phyloP scores from a whole-genome alignment of 2,888 invertebrate species.

The Campaea margaritaria region DNA sequence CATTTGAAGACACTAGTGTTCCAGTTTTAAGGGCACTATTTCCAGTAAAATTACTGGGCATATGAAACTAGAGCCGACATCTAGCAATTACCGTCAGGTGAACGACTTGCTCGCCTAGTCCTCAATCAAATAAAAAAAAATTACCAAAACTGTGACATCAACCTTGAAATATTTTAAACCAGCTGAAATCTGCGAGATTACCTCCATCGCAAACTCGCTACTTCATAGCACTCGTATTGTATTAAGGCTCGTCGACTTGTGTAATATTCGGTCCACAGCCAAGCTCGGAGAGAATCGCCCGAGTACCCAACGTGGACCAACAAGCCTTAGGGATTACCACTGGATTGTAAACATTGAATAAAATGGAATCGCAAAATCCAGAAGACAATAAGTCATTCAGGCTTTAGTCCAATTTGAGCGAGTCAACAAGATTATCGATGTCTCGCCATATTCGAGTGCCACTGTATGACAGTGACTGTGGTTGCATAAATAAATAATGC shows the following conservation, averaged over 20 bases:
- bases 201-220: constrained; percentile 1
- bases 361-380: constrained; percentile 37
- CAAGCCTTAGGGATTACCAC: constrained; percentile 30
- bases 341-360: constrained; percentile 44
- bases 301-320: constrained; percentile 25
- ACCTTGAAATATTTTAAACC: background rate
- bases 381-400: constrained; percentile 46
- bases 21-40: no score
- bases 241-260: constrained; percentile 4
- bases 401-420: constrained; percentile 45
- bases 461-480: background rate
- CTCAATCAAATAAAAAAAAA: no score
- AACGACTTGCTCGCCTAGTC: no score
- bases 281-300: constrained; percentile 19
- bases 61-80: no score
- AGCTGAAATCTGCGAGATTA: background rate
- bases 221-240: constrained; percentile 1
- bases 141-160: background rate
- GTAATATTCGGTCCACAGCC: constrained; percentile 7
- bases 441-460: constrained; percentile 5
- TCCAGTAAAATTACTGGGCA: no score
- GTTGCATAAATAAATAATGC: no score
- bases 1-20: no score
- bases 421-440: constrained; percentile 45
- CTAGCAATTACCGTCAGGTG: no score